phyloP scores from a whole-genome alignment of 2,888 invertebrate genomes.

The Ischnura elegans region DNA sequence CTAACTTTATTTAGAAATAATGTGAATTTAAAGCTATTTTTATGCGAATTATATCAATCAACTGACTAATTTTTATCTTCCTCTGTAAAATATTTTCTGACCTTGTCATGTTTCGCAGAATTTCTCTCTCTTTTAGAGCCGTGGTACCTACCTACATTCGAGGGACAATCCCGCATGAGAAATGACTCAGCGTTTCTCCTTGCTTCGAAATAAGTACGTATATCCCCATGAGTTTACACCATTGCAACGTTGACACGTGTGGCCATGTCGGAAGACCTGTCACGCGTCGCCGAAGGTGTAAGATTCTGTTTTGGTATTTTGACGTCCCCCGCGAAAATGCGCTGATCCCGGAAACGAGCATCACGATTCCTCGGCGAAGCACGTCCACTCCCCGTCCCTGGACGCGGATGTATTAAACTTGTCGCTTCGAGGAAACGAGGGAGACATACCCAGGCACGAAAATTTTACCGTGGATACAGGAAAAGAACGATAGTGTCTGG shows the following conservation, averaged over 20 bases:
- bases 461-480: not conserved
- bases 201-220: not conserved
- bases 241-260: not conserved
- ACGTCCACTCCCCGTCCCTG: not conserved
- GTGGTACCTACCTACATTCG: too few relatives aligned
- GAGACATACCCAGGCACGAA: not conserved
- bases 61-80: too few relatives aligned
- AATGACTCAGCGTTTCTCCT: too few relatives aligned
- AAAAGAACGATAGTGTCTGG: not conserved
- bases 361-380: not conserved
- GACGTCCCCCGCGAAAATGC: not conserved
- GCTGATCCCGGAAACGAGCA: not conserved
- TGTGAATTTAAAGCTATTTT: too few relatives aligned
- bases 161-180: too few relatives aligned
- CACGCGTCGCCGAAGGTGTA: not conserved
- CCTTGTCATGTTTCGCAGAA: too few relatives aligned
- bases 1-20: too few relatives aligned
- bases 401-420: not conserved
- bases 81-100: too few relatives aligned
- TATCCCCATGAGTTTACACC: not conserved
- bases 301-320: not conserved
- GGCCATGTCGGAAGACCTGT: not conserved
- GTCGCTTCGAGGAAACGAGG: not conserved
- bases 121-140: too few relatives aligned
- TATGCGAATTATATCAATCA: too few relatives aligned